These are phyloP conservation scores for Yponomeuta plumbellus DNA, from an alignment of 2,888 invertebrate genomes.

Conservation along the genomic window DNA sequence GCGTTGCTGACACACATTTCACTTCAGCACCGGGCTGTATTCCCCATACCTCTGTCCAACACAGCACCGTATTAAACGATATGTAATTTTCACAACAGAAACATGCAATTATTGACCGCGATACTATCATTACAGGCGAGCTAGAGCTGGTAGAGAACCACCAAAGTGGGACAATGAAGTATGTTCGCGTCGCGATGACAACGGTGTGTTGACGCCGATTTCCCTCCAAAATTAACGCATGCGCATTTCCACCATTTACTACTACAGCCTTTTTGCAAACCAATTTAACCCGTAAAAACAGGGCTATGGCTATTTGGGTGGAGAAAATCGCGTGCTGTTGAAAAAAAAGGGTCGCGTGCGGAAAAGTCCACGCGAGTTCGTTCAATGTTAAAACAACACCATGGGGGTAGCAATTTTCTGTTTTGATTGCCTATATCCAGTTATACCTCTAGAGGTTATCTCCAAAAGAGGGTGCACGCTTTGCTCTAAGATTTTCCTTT, in stretches of 20 bases:
- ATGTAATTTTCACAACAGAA: conserved; percentile 28
- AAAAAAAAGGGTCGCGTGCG: conserved; percentile 42
- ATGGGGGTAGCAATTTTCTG: conserved; percentile 59
- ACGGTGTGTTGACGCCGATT: conserved; percentile 52
- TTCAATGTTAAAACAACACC: conserved; percentile 33
- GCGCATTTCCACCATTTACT: conserved; percentile 39
- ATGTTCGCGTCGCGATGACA: conserved; percentile 46
- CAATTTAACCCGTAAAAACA: conserved; percentile 2
- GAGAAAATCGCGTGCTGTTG: conserved; percentile 19
- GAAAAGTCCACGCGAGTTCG: conserved; percentile 12
- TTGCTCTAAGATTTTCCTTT: too few species aligned
- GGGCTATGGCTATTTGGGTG: not conserved
- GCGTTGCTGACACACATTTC: conserved; percentile 20
- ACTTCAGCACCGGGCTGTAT: conserved; percentile 43
- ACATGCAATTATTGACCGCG: conserved; percentile 23
- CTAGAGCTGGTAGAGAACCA: conserved; percentile 21
- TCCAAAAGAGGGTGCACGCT: not conserved
- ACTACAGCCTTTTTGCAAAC: conserved; percentile 18
- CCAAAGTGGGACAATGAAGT: conserved; percentile 38
- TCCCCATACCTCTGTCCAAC: conserved; percentile 29
- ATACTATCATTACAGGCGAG: conserved; percentile 22
- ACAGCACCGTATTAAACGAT: conserved; percentile 31
- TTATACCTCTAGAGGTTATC: not conserved
- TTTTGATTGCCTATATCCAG: not conserved
- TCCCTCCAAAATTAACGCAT: conserved; percentile 72